A percentile compares a stretch with the other conserved stretches of the same genome.
Conservation (phyloP, 2,888 invertebrate genomes). For the Cyaniris semiargus region DNA sequence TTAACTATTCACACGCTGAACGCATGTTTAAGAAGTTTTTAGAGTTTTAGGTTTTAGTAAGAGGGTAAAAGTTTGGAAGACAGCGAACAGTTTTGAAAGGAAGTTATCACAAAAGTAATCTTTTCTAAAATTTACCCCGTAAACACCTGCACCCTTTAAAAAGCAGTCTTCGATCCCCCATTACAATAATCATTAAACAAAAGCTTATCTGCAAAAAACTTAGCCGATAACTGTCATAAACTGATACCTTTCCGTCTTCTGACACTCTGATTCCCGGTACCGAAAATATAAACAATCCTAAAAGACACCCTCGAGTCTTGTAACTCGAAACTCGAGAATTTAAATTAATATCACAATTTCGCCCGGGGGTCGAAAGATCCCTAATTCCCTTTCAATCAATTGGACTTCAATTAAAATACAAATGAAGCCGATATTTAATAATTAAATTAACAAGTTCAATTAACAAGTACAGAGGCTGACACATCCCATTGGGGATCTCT, state of each 20-base stretch:
- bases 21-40: too few relatives aligned
- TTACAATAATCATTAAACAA: too few relatives aligned
- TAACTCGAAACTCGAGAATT: constrained; percentile 13
- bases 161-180: too few relatives aligned
- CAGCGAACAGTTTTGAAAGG: too few relatives aligned
- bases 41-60: too few relatives aligned
- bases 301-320: not conserved
- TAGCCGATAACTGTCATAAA: not conserved
- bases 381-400: constrained; percentile 18
- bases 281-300: not conserved
- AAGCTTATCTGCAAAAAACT: not conserved
- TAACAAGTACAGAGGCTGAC: too few relatives aligned
- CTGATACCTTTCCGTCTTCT: not conserved
- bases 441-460: constrained; percentile 20
- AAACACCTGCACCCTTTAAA: too few relatives aligned
- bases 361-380: not conserved
- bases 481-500: constrained; percentile 3
- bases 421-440: not conserved
- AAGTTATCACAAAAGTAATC: too few relatives aligned
- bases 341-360: constrained; percentile 5
- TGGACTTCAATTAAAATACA: constrained; percentile 20
- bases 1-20: too few relatives aligned
- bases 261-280: not conserved
- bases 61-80: too few relatives aligned
- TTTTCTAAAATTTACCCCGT: too few relatives aligned